Evolutionary conservation across 1,140 invertebrate genomes (phyloP).

Genomic region (Penaeus vannamei): DNA sequence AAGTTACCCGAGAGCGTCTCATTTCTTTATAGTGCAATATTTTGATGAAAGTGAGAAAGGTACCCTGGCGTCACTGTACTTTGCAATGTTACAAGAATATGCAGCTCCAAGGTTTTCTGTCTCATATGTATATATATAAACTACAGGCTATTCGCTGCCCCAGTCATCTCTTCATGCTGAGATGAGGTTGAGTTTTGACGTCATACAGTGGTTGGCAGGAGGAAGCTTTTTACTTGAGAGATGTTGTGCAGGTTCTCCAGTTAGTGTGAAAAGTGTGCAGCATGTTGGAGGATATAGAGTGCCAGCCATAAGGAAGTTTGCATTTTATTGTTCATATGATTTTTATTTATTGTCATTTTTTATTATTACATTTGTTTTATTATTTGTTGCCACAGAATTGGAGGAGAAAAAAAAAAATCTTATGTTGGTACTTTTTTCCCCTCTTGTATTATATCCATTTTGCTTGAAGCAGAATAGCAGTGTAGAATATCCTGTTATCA

Average conservation of each 20-base stretch:
- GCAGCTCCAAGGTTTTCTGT: constrained; percentile 59
- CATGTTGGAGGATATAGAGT: too few relatives aligned
- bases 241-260: not conserved
- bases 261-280: constrained; percentile 10
- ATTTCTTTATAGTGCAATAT: constrained; percentile 60
- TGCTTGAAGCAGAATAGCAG: too few relatives aligned
- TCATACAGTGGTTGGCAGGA: not conserved
- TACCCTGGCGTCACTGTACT: constrained; percentile 46
- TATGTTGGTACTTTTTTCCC: too few relatives aligned
- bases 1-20: constrained; percentile 40
- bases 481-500: too few relatives aligned
- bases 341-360: too few relatives aligned
- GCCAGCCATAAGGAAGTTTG: too few relatives aligned
- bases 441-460: too few relatives aligned
- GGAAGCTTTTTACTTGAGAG: too few relatives aligned
- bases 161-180: constrained; percentile 22
- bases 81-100: constrained; percentile 55
- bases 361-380: too few relatives aligned
- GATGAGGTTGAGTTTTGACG: not conserved
- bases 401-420: too few relatives aligned
- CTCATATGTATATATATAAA: constrained; percentile 53
- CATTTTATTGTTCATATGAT: too few relatives aligned
- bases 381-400: too few relatives aligned
- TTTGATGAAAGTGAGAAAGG: constrained; percentile 39
- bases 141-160: constrained; percentile 26